Evolutionary conservation across 2,113 vertebrate species (phyloP), one percentile per base, ranked within the genome.

Genomic region (Lethenteron reissneri): DNA sequence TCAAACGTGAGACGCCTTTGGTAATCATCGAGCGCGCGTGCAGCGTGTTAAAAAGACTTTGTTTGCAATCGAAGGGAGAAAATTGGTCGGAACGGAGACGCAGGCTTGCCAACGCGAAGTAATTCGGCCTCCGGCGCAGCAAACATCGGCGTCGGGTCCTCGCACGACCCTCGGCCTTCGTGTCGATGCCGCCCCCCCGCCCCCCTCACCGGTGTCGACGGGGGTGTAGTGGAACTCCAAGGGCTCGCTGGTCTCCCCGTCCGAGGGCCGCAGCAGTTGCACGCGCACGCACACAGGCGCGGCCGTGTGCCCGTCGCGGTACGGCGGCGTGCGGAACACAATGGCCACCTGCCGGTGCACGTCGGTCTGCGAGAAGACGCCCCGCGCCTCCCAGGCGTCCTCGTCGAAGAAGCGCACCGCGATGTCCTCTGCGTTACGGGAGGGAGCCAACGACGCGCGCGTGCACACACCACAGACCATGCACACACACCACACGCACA

Each of bases 261-360:
- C 89, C 0, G 89, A 94, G 0, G 89, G 89, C 70, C 89, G 78
- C 10, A 86, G 85, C 14, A 94, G 85, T 81, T 90, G 88, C 87
- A 94, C 88, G 76, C 84, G 86, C 3, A 94, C 87, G 0, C 78
- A 81, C 8, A 90, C 76, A 0, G 89, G 87, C 71, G 84, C 82
- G 0, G 76, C 79, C 58, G 90, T 82, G 75, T 81, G 74, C 12
- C 80, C 71, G 78, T 86, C 81, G 0, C 76, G 78, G 13, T 87
- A 92, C 0, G 88, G 79, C 0, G 89, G 89, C 0, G 89, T 92
- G 73, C 83, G 85, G 77, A 94, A 94, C 71, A 94, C 89, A 0
- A 92, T 92, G 77, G 89, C 89, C 76, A 92, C 89, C 80, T 92
- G 89, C n/a, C 89, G 81, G 79, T 92, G 89, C 11, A 92, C 89